Conservation (phyloP, 2,888 invertebrate species). For the Lasius platythorax region DNA sequence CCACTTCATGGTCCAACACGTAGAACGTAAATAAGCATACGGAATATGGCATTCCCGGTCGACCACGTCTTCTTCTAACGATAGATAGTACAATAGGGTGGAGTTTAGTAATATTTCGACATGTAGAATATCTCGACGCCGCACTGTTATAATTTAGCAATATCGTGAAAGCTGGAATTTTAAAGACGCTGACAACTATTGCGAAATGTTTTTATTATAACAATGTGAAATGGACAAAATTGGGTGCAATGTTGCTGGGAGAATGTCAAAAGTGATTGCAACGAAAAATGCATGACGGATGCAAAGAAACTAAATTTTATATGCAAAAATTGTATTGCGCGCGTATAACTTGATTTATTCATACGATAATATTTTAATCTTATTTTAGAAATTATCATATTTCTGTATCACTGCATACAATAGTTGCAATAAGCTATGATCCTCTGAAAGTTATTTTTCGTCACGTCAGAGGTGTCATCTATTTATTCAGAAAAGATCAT, state of each 20-base stretch:
- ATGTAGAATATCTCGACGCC: neutral
- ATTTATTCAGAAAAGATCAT: neutral
- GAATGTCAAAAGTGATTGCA: neutral
- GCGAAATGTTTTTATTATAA: neutral
- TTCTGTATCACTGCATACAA: neutral
- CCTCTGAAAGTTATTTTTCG: neutral
- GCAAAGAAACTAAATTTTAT: neutral
- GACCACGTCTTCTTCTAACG: neutral
- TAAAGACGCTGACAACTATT: neutral
- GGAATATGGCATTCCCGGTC: neutral
- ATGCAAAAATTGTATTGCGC: neutral
- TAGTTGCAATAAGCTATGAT: neutral
- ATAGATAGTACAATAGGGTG: neutral
- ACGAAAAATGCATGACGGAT: neutral
- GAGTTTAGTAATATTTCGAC: neutral
- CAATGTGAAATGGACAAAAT: neutral
- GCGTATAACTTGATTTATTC: neutral
- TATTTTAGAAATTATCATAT: neutral
- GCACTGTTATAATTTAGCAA: neutral
- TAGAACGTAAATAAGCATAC: conserved; percentile 51
- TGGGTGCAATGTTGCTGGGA: neutral
- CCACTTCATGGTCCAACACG: conserved; percentile 14
- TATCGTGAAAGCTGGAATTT: neutral
- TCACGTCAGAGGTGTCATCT: no score
- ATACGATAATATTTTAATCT: neutral